A percentile compares a stretch with the other conserved stretches of the same genome.
Conservation (phyloP, 2,797 vertebrate species). For the Fistularia commersonii region DNA sequence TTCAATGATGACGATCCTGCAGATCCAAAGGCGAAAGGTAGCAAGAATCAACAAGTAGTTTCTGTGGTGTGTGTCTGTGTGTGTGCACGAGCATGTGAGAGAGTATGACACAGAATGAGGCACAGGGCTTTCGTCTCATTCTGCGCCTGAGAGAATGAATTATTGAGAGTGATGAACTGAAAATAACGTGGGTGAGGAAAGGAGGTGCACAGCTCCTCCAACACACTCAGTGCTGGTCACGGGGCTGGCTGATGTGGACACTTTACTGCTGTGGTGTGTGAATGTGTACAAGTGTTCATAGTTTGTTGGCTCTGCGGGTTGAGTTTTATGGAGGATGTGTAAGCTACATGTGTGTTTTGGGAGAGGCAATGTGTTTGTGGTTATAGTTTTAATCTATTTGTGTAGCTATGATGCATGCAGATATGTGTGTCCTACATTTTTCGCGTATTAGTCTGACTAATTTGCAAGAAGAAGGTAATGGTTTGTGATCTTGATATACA, state of each 20-base stretch:
- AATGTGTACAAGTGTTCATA: constrained; percentile 8
- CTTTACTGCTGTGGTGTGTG: constrained; percentile 32
- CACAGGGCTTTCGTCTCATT: constrained; percentile 46
- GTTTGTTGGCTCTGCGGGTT: constrained; percentile 25
- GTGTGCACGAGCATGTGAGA: constrained; percentile 8
- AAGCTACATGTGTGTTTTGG: constrained; percentile 4
- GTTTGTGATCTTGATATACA: constrained; percentile 35
- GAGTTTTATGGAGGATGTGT: constrained; percentile 18
- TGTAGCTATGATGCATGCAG: constrained; percentile 2
- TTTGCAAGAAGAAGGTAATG: constrained; percentile 17
- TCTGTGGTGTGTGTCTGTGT: constrained; percentile 23
- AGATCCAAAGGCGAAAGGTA: constrained; percentile 29
- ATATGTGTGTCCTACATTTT: constrained; percentile 2
- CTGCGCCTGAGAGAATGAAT: constrained; percentile 67
- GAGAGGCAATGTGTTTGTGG: constrained; percentile 8
- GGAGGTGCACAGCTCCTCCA: constrained; percentile 39
- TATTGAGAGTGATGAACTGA: constrained; percentile 77
- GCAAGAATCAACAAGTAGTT: constrained; percentile 26
- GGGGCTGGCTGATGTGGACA: constrained; percentile 34
- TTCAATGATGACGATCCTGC: background rate
- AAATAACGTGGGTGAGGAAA: constrained; percentile 68
- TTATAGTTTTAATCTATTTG: constrained; percentile 3
- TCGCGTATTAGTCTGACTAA: background rate
- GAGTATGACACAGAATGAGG: constrained; percentile 30
- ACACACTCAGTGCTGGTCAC: constrained; percentile 45